Evolutionary conservation across 2,888 invertebrate species (phyloP).

Genomic region (Ernsta delagoae): DNA sequence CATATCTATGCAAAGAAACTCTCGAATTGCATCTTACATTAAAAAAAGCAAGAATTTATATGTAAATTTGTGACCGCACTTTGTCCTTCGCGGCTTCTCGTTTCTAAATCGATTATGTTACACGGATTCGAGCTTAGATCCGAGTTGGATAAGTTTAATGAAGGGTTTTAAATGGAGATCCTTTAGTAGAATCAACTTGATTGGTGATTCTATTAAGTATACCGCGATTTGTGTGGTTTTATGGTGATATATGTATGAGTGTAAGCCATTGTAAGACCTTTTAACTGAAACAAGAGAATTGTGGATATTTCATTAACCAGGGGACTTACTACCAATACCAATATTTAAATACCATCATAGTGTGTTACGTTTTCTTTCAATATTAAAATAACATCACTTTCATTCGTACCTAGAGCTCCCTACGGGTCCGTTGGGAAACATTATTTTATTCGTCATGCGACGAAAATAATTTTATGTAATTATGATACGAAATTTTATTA

Average conservation of each 20-base stretch:
- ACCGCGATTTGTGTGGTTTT: constrained; percentile 40
- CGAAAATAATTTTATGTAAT: too few relatives aligned
- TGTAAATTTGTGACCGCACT: constrained; percentile 81
- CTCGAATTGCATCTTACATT: constrained; percentile 80
- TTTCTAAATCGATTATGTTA: constrained; percentile 79
- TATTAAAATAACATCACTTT: too few relatives aligned
- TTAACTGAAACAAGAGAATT: constrained; percentile 8
- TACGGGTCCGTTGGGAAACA: too few relatives aligned
- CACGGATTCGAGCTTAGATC: constrained; percentile 75
- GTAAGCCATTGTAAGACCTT: constrained; percentile 17
- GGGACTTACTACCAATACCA: too few relatives aligned
- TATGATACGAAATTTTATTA: too few relatives aligned
- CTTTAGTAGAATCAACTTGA: constrained; percentile 64
- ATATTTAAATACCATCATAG: too few relatives aligned
- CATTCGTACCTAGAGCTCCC: too few relatives aligned
- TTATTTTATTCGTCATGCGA: too few relatives aligned
- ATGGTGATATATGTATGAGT: constrained; percentile 28
- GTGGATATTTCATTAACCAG: background rate
- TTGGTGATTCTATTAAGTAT: constrained; percentile 58
- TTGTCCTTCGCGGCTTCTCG: constrained; percentile 78
- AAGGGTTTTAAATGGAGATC: constrained; percentile 73
- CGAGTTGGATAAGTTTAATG: constrained; percentile 75
- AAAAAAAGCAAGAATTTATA: constrained; percentile 83
- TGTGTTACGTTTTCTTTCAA: too few relatives aligned
- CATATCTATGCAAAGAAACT: too few relatives aligned